phyloP scores from a whole-genome alignment of 92 coral and sea anemone species.

The Phenganax stokvisi region DNA sequence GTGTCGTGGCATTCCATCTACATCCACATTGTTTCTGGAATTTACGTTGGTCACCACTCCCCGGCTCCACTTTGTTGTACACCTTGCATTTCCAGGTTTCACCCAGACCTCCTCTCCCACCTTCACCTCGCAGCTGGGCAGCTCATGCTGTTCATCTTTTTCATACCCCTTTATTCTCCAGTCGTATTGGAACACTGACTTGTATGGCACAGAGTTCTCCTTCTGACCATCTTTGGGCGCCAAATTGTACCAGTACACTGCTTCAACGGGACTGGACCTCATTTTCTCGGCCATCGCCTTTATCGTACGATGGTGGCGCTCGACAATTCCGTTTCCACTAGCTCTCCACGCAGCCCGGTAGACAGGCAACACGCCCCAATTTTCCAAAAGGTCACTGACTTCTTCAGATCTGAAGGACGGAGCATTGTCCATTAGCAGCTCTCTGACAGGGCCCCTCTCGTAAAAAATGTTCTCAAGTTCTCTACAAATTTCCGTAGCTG shows the following conservation, averaged over 20 bases:
- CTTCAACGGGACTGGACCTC: background rate
- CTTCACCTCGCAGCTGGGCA: conserved; percentile 4
- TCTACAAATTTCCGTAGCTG: background rate
- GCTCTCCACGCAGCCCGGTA: conserved; percentile 1
- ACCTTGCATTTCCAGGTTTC: background rate
- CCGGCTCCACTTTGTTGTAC: background rate
- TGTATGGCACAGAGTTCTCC: conserved; percentile 1
- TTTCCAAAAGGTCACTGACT: background rate
- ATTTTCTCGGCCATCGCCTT: conserved; percentile 19
- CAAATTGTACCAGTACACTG: conserved; percentile 19
- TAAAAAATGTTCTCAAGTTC: background rate
- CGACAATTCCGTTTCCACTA: conserved; percentile 17
- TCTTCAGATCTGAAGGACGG: background rate
- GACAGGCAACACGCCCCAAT: background rate
- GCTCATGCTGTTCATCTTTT: background rate
- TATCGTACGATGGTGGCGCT: conserved; percentile 12
- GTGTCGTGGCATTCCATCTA: conserved; percentile 31
- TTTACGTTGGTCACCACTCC: conserved; percentile 4
- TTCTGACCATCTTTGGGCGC: conserved; percentile 6
- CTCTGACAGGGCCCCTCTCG: conserved; percentile 3
- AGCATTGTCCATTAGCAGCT: conserved; percentile 16
- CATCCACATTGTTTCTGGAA: conserved; percentile 4
- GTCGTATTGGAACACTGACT: background rate
- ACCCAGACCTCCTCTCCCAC: conserved; percentile 23
- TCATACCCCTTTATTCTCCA: background rate